Percentiles rank a stretch among this genome's conserved stretches.
Evolutionary conservation across 53 echinoderm and acorn worm genomes (phyloP).

Genomic region (Actinopyga echinites): DNA sequence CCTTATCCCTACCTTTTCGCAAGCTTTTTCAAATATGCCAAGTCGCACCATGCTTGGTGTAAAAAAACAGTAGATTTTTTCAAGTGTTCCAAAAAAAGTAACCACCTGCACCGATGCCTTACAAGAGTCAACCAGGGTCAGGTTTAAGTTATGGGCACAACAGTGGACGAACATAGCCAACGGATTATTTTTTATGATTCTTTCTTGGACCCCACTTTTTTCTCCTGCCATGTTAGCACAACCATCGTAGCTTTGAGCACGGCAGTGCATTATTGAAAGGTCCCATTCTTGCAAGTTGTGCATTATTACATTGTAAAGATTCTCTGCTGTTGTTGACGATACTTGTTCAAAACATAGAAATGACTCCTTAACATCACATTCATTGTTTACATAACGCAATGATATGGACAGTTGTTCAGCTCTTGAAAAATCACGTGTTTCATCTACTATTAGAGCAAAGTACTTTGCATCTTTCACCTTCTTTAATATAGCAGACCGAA

Average conservation of each 20-base stretch:
- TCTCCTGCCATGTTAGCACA: slow-evolving; percentile 12
- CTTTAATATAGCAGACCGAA: not conserved
- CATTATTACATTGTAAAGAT: not conserved
- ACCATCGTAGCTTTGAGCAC: slow-evolving; percentile 11
- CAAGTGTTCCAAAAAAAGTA: slow-evolving; percentile 18
- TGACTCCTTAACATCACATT: not conserved
- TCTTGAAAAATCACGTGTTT: not conserved
- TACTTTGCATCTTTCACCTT: slow-evolving; percentile 1
- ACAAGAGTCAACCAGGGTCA: not conserved
- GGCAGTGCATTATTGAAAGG: not conserved
- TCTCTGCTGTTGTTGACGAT: not conserved
- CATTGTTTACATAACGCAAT: slow-evolving; percentile 2
- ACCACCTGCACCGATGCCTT: not conserved
- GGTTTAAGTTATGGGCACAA: slow-evolving; percentile 23
- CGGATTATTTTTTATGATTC: not conserved
- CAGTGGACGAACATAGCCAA: not conserved
- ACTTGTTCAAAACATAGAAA: slow-evolving; percentile 8
- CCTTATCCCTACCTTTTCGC: not conserved
- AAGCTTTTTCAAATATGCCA: not conserved
- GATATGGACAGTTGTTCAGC: slow-evolving; percentile 12
- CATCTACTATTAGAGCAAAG: slow-evolving; percentile 3
- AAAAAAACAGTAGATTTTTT: slow-evolving; percentile 20
- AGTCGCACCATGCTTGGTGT: not conserved
- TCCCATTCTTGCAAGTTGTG: not conserved
- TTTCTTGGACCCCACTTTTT: not conserved